phyloP scores from a whole-genome alignment of 35 echinoderm and acorn worm species.

The Hemicentrotus pulcherrimus region DNA sequence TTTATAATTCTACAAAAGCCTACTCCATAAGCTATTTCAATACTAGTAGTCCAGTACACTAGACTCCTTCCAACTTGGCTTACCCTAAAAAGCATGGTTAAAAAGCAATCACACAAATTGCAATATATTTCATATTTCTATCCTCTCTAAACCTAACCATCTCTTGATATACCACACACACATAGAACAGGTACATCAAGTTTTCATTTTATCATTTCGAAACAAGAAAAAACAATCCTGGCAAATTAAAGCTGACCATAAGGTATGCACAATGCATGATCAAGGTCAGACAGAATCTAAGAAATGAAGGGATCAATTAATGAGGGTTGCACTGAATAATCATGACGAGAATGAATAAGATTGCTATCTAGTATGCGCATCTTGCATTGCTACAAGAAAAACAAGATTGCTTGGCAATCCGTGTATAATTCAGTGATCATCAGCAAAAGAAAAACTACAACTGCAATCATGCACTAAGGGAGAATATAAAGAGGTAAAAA shows the following conservation, averaged over 20 bases:
- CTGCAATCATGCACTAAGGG: neutral
- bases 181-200: slow-evolving; percentile 10
- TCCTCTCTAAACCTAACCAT: neutral
- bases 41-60: neutral
- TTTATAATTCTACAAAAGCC: neutral
- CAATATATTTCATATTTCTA: neutral
- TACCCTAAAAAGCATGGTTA: neutral
- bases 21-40: neutral
- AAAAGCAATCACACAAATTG: neutral
- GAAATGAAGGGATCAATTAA: neutral
- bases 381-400: neutral
- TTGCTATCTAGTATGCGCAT: neutral
- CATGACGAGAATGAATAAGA: neutral
- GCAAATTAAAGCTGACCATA: neutral
- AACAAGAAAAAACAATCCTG: neutral
- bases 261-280: neutral
- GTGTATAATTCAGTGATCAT: neutral
- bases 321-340: neutral
- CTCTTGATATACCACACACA: neutral
- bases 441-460: neutral
- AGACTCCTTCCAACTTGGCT: neutral
- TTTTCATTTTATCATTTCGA: neutral
- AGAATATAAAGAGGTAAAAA: neutral
- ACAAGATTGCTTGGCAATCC: neutral
- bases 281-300: neutral